Evolutionary conservation across 2,797 vertebrate genomes (phyloP).

Genomic region (Agapornis canus): DNA sequence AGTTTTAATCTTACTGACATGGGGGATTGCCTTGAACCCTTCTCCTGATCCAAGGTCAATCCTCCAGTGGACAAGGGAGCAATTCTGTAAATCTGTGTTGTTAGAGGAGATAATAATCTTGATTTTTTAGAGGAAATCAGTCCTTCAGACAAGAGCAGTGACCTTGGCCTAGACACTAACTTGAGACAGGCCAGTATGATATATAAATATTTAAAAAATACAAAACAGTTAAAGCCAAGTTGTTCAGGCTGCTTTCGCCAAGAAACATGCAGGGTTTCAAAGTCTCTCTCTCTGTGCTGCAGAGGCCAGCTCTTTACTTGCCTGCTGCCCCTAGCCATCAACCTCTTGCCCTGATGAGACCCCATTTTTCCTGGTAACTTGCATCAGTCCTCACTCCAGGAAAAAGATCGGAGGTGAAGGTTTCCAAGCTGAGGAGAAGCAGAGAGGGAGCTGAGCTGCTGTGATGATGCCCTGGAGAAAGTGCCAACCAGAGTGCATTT

Average conservation of each 20-base stretch:
- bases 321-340: neutral
- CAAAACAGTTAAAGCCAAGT: neutral
- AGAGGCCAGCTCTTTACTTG: neutral
- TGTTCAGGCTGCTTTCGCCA: neutral
- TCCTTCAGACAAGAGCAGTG: neutral
- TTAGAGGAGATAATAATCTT: slow-evolving; percentile 41
- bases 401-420: neutral
- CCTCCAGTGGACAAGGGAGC: neutral
- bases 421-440: neutral
- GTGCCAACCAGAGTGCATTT: neutral
- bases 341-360: neutral
- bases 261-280: neutral
- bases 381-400: fast-evolving
- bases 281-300: neutral
- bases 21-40: slow-evolving; percentile 28
- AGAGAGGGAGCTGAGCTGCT: neutral
- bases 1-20: slow-evolving; percentile 42
- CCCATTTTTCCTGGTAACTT: neutral
- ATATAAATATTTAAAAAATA: neutral
- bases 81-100: slow-evolving; percentile 29
- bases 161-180: neutral
- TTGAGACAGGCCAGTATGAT: neutral
- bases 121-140: slow-evolving; percentile 33
- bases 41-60: slow-evolving; percentile 40
- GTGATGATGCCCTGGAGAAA: neutral